A percentile compares a stretch with the other conserved stretches of the same genome.
phyloP scores from a whole-genome alignment of 2,888 invertebrate species.

The Reticulitermes lucifugus region DNA sequence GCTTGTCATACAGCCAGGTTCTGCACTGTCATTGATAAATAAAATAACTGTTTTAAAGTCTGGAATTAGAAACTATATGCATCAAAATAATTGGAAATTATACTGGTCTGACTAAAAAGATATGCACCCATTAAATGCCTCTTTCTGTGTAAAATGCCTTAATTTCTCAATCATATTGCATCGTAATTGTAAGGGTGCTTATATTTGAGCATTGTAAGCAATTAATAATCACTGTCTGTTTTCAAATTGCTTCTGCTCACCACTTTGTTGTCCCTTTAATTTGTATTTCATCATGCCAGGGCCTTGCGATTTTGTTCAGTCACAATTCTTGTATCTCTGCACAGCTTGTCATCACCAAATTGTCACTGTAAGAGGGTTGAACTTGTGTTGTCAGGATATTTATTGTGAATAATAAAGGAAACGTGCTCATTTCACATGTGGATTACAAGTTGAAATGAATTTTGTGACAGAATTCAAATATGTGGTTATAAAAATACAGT shows the following conservation, averaged over 20 bases:
- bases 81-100: not conserved
- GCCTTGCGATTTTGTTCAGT: slow-evolving; percentile 7
- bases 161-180: slow-evolving; percentile 28
- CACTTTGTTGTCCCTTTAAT: not conserved
- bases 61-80: not conserved
- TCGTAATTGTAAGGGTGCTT: slow-evolving; percentile 17
- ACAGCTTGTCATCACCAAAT: slow-evolving; percentile 37
- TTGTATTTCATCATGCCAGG: slow-evolving; percentile 17
- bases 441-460: too few relatives aligned
- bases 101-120: slow-evolving; percentile 40
- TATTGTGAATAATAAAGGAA: slow-evolving; percentile 50
- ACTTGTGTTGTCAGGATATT: slow-evolving; percentile 47
- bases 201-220: slow-evolving; percentile 6
- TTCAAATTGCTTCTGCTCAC: slow-evolving; percentile 43
- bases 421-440: not conserved
- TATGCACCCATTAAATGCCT: slow-evolving; percentile 38
- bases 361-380: not conserved
- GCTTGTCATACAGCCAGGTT: not conserved
- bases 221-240: slow-evolving; percentile 35
- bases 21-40: not conserved
- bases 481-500: too few relatives aligned
- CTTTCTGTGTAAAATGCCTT: slow-evolving; percentile 42
- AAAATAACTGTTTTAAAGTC: not conserved
- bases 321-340: slow-evolving; percentile 32
- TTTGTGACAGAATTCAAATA: too few relatives aligned